Evolutionary conservation across 2,888 invertebrate genomes (phyloP), one percentile per base, ranked within the genome.

Genomic region (Folsomia manolachei): DNA sequence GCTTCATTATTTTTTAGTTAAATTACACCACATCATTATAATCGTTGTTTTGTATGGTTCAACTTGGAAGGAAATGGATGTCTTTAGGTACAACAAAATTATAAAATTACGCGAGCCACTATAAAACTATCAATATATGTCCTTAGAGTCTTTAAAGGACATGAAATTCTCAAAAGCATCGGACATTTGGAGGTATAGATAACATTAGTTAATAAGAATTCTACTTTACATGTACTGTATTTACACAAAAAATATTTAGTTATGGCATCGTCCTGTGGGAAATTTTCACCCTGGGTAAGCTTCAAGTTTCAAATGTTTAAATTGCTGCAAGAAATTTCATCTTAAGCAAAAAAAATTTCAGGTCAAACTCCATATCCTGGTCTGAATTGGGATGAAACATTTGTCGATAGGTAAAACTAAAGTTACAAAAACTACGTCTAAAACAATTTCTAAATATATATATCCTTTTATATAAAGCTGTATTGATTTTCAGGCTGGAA

Each of bases 331-430:
- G 9, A 11, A 18, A 11, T 18, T 51, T 18, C 7, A 56, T 56
- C 21, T 56, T 56, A 4, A n/a, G n/a, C n/a, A n/a, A n/a, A n/a
- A n/a, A 11, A 19, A 24, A 23, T 66, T 52, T 23, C 56, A 51
- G 72, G 69, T 21, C 75, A 74, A 27, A 74, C 72, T 1, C 77
- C 77, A 19, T 77, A 71, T 56, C 74, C 77, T 9, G 78, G 74
- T 7, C 26, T 75, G 24, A 69, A 27, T 25, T 75, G 74, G 75
- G 64, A 63, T 56, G 71, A 70, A 56, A 72, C 19, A 1, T 75
- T 76, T 69, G 67, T 75, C 0, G 75, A 72, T n/a, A n/a, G n/a
- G n/a, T n/a, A n/a, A n/a, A n/a, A n/a, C n/a, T n/a, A n/a, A n/a
- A n/a, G n/a, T n/a, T n/a, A n/a, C n/a, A n/a, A n/a, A n/a, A n/a